A percentile compares a stretch with the other conserved stretches of the same genome.
phyloP scores from a whole-genome alignment of 2,888 invertebrate species.

The Panopea generosa region DNA sequence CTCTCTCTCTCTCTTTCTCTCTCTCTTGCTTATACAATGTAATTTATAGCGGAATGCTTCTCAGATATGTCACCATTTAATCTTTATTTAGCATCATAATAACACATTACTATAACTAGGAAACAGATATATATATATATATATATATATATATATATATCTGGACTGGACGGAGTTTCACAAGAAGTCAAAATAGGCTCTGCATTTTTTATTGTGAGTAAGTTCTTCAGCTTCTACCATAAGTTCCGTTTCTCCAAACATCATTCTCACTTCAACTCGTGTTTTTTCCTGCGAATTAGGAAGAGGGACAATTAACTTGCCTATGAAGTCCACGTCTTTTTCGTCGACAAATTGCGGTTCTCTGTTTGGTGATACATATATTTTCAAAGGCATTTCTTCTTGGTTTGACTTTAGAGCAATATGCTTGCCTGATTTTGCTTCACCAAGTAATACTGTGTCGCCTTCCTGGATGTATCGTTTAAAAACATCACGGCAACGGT shows the following conservation, averaged over 20 bases:
- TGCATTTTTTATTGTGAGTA: constrained; percentile 47
- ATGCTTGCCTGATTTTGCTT: constrained; percentile 59
- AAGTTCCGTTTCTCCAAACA: too few relatives aligned
- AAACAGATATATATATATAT: too few relatives aligned
- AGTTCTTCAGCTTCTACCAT: constrained; percentile 65
- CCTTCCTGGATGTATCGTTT: constrained; percentile 63
- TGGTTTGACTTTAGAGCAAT: constrained; percentile 61
- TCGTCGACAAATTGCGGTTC: constrained; percentile 67
- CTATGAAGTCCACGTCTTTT: constrained; percentile 61
- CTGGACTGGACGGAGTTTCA: too few relatives aligned
- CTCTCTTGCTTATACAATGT: too few relatives aligned
- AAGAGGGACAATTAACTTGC: constrained; percentile 61
- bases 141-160: too few relatives aligned
- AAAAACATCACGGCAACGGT: constrained; percentile 59
- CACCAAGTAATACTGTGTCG: constrained; percentile 58
- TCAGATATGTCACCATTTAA: too few relatives aligned
- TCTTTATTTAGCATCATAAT: too few relatives aligned
- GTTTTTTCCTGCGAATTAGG: constrained; percentile 63
- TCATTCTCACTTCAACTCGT: too few relatives aligned
- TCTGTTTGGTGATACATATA: constrained; percentile 56
- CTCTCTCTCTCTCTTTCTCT: too few relatives aligned
- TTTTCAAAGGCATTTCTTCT: too few relatives aligned
- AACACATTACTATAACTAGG: too few relatives aligned
- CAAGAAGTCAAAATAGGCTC: constrained; percentile 67
- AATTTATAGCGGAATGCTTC: too few relatives aligned